Conservation (phyloP, 1,140 invertebrate species). For the Bombus waltoni region DNA sequence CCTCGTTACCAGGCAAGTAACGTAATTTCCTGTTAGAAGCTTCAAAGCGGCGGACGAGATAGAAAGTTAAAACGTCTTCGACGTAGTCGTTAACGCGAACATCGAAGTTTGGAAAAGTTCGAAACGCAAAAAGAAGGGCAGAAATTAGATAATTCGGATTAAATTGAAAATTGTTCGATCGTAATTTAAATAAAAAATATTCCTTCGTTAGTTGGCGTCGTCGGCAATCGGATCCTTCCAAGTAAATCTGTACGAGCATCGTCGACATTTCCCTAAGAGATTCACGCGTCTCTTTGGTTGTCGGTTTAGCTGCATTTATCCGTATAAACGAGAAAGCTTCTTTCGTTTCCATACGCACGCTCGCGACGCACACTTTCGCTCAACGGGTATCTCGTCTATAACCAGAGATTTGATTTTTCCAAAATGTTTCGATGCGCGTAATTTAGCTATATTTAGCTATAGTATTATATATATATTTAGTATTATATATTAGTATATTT, state of each 20-base stretch:
- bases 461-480: no score
- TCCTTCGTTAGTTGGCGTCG: not conserved
- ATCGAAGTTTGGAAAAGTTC: not conserved
- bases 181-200: not conserved
- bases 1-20: no score
- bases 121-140: not conserved
- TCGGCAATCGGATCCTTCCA: not conserved
- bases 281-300: not conserved
- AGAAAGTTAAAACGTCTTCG: not conserved
- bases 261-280: not conserved
- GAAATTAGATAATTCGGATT: not conserved
- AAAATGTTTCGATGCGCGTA: not conserved
- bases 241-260: no score
- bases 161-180: no score
- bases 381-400: not conserved
- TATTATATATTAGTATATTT: no score
- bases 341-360: not conserved
- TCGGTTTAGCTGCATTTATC: not conserved
- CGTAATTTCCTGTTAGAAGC: not conserved
- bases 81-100: not conserved
- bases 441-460: no score
- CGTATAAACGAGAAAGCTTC: not conserved
- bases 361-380: not conserved
- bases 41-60: not conserved
- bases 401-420: constrained; percentile 42